Conservation (phyloP, 2,888 invertebrate species). For the Apodemia duryi region DNA sequence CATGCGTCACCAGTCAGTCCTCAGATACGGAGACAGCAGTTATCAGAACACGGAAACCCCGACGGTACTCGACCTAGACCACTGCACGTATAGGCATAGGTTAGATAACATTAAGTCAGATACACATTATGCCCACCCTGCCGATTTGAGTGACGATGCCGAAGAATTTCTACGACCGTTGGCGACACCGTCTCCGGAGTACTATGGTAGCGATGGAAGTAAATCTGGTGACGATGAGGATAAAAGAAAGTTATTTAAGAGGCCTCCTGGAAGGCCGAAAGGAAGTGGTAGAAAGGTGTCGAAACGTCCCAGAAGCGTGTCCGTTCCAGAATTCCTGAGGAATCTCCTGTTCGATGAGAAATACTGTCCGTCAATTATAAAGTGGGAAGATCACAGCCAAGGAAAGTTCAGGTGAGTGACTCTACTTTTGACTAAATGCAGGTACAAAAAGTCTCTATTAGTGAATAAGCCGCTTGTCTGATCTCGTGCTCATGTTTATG, state of each 20-base stretch:
- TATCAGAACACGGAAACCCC: slow-evolving; percentile 54
- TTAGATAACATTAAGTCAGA: slow-evolving; percentile 53
- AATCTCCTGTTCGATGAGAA: slow-evolving; percentile 87
- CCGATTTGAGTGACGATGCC: slow-evolving; percentile 67
- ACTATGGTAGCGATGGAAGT: slow-evolving; percentile 64
- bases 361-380: slow-evolving; percentile 89
- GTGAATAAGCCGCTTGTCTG: too few species aligned
- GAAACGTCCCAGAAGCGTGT: slow-evolving; percentile 70
- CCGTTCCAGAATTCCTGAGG: slow-evolving; percentile 91
- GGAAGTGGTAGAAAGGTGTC: slow-evolving; percentile 67
- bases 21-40: slow-evolving; percentile 57
- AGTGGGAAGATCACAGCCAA: slow-evolving; percentile 91
- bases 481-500: neutral
- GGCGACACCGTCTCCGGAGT: slow-evolving; percentile 62
- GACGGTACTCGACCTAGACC: slow-evolving; percentile 62
- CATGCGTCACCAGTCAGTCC: slow-evolving; percentile 49
- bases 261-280: slow-evolving; percentile 77
- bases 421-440: neutral
- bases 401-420: slow-evolving; percentile 85
- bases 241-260: slow-evolving; percentile 62
- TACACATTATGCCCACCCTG: slow-evolving; percentile 40
- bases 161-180: slow-evolving; percentile 60
- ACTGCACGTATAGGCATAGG: slow-evolving; percentile 54
- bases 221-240: slow-evolving; percentile 72
- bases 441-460: neutral